Evolutionary conservation across 2,113 vertebrate genomes (phyloP), one percentile per base, ranked within the genome.

Genomic region (Chionomys nivalis): DNA sequence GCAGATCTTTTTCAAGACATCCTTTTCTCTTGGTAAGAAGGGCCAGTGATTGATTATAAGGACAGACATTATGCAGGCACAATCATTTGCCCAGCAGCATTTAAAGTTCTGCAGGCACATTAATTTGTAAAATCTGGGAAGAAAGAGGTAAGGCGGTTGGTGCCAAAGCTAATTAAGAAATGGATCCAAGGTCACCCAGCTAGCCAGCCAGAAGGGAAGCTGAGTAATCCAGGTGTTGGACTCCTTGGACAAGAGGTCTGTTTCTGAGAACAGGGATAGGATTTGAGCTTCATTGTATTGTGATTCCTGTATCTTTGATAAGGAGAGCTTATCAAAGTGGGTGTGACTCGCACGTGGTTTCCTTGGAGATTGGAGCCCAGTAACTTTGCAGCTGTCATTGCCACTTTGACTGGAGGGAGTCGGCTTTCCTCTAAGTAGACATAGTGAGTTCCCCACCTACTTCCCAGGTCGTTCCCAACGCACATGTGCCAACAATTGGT

Each of bases 401-500:
- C 52, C 47, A 1, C 17, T 47, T 79, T 76, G 26, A 28, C 0
- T 2, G 26, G 61, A 58, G 24, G 68, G 63, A 63, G 36, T 21
- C 61, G 7, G 0, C 44, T 19, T 58, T 55, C 70, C 26, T 44
- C 66, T 1, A 26, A 3, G 24, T 11, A 16, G 42, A 63, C 39
- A 7, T n/a, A 33, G 49, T 63, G 16, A 17, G 6, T 1, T 2
- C 7, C 0, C 4, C 19, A 14, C 33, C 5, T 55, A 36, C 61
- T 42, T 66, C 72, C 23, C 0, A 0, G 39, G 11, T 3, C 31
- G 7, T 33, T 19, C 78, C 58, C 76, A 7, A 7, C 1, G 19
- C 5, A 2, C 39, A 31, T 0, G 0, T 36, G 28, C 66, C 0
- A 0, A 11, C 4, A 0, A 7, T 42, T 39, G 70, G 16, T 72